A percentile compares a stretch with the other conserved stretches of the same genome.
These are phyloP conservation scores for Lissonota sp. DNA, from an alignment of 2,888 invertebrate genomes.

Conservation along the genomic window DNA sequence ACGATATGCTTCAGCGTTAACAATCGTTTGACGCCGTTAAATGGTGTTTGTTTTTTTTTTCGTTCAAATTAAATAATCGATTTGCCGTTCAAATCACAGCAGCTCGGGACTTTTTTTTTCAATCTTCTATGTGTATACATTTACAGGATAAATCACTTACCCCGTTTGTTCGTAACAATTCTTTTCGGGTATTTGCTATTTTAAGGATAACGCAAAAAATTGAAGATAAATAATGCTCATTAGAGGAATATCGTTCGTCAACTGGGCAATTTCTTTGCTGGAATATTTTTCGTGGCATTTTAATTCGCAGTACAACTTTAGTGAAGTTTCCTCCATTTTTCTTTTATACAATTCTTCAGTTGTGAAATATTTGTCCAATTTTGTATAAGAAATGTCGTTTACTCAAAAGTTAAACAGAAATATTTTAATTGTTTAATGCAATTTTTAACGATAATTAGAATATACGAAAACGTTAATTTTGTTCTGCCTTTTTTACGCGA, in stretches of 20 bases:
- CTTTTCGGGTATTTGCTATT: background rate
- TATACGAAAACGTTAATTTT: constrained; percentile 6
- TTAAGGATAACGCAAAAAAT: background rate
- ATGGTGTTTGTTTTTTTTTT: constrained; percentile 18
- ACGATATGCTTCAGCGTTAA: constrained; percentile 49
- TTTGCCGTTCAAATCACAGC: constrained; percentile 74
- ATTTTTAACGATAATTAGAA: constrained; percentile 5
- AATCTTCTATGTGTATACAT: constrained; percentile 34
- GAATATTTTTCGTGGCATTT: no score
- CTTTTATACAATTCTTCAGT: no score
- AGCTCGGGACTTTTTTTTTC: constrained; percentile 64
- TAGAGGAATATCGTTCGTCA: background rate
- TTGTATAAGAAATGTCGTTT: no score
- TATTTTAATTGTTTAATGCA: no score
- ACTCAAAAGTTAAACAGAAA: background rate
- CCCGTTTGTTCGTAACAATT: constrained; percentile 11
- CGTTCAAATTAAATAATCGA: constrained; percentile 51
- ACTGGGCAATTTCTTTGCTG: background rate
- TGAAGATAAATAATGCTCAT: background rate
- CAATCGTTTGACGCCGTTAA: constrained; percentile 53
- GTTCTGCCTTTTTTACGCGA: constrained; percentile 30
- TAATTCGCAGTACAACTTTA: background rate
- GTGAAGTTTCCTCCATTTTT: background rate
- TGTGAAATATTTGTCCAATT: no score
- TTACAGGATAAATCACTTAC: constrained; percentile 65